These are phyloP conservation scores for Sebastolobus alascanus DNA, from an alignment of 2,797 vertebrate genomes.

Conservation along the genomic window DNA sequence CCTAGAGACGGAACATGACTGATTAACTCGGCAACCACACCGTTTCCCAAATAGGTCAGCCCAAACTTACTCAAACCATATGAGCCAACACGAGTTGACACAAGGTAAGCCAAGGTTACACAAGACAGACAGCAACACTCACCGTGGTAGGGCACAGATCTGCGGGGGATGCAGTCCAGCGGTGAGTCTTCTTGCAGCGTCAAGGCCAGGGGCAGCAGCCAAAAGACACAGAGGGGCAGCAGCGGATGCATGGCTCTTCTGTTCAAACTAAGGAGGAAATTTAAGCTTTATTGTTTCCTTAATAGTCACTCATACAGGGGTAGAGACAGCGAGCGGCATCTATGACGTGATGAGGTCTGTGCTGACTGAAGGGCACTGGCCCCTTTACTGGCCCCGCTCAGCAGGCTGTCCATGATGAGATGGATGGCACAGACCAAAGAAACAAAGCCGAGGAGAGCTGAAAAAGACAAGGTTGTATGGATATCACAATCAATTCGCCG, in stretches of 20 bases:
- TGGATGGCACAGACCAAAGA: slow-evolving; percentile 74
- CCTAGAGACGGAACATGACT: slow-evolving; percentile 59
- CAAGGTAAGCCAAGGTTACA: slow-evolving; percentile 18
- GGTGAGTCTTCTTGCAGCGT: slow-evolving; percentile 54
- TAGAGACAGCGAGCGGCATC: slow-evolving; percentile 64
- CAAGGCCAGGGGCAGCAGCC: slow-evolving; percentile 68
- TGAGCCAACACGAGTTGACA: not conserved
- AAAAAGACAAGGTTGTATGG: slow-evolving; percentile 67
- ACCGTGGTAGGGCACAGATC: slow-evolving; percentile 81
- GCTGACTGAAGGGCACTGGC: slow-evolving; percentile 65
- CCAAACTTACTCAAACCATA: not conserved
- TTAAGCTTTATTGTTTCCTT: slow-evolving; percentile 64
- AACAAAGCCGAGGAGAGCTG: slow-evolving; percentile 70
- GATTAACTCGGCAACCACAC: slow-evolving; percentile 14
- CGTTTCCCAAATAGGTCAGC: not conserved
- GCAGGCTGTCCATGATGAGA: slow-evolving; percentile 77
- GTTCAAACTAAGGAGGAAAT: slow-evolving; percentile 52
- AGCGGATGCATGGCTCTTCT: slow-evolving; percentile 75
- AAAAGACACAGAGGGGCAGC: slow-evolving; percentile 66
- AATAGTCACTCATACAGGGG: slow-evolving; percentile 60
- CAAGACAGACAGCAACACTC: slow-evolving; percentile 64
- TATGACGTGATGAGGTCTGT: slow-evolving; percentile 65
- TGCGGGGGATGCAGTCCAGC: slow-evolving; percentile 71
- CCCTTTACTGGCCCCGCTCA: slow-evolving; percentile 78
- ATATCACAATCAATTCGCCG: slow-evolving; percentile 49